These are phyloP conservation scores for Corythoichthys haematopterus DNA, from an alignment of 2,113 vertebrate species.

Conservation along the genomic window DNA sequence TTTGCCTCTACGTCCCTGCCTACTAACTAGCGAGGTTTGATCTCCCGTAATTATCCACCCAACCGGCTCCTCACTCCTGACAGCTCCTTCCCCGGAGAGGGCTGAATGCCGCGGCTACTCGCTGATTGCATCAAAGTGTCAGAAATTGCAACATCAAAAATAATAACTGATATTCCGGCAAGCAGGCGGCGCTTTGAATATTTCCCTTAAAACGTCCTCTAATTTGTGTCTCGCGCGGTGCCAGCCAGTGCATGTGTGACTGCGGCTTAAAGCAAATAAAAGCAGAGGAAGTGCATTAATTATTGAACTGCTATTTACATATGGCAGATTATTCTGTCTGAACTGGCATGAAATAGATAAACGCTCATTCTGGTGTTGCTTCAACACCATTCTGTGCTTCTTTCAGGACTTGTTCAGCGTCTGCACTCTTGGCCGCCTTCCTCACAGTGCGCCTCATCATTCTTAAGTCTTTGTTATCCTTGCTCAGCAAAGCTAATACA, in stretches of 20 bases:
- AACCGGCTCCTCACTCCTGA: constrained; percentile 82
- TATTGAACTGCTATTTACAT: constrained; percentile 77
- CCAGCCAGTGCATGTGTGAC: constrained; percentile 61
- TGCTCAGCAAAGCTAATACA: constrained; percentile 24
- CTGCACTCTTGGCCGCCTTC: constrained; percentile 37
- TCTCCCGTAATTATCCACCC: constrained; percentile 92
- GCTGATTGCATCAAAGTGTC: constrained; percentile 79
- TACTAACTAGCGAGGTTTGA: constrained; percentile 85
- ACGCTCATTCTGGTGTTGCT: constrained; percentile 55
- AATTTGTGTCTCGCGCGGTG: constrained; percentile 74
- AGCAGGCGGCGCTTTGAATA: constrained; percentile 73
- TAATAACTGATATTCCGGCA: constrained; percentile 80
- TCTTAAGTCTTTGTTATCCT: constrained; percentile 23
- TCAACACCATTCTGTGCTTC: constrained; percentile 32
- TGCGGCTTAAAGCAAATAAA: constrained; percentile 78
- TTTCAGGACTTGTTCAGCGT: constrained; percentile 51
- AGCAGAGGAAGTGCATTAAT: constrained; percentile 74
- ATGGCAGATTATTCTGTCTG: constrained; percentile 71
- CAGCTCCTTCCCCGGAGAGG: constrained; percentile 79
- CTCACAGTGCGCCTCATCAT: constrained; percentile 29
- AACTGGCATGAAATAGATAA: constrained; percentile 69
- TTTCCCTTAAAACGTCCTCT: constrained; percentile 77
- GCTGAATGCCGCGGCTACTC: constrained; percentile 72
- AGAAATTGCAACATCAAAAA: constrained; percentile 85
- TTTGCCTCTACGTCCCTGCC: constrained; percentile 81